A percentile compares a stretch with the other conserved stretches of the same genome.
phyloP scores from a whole-genome alignment of 2,888 invertebrate species.

The Boloria selene region DNA sequence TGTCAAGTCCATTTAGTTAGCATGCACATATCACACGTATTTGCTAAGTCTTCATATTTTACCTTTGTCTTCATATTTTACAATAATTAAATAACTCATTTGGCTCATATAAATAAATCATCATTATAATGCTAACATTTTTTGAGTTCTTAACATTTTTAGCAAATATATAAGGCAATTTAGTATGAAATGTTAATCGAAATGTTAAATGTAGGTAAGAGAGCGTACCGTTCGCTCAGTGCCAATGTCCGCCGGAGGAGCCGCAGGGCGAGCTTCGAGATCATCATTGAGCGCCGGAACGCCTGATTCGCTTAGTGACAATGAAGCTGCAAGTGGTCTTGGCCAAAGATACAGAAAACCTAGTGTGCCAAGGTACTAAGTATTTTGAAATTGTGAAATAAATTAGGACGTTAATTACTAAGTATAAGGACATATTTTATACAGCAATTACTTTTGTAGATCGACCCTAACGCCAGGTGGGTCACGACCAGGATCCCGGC shows the following conservation, averaged over 20 bases:
- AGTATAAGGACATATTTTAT: neutral
- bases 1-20: constrained; percentile 56
- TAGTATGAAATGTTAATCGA: constrained; percentile 17
- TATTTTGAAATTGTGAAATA: neutral
- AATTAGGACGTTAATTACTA: neutral
- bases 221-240: constrained; percentile 95
- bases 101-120: constrained; percentile 8
- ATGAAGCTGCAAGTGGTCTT: constrained; percentile 89
- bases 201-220: constrained; percentile 85
- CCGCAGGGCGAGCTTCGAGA: constrained; percentile 85
- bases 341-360: constrained; percentile 87
- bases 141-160: constrained; percentile 19
- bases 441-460: constrained; percentile 57
- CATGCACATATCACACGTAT: constrained; percentile 55
- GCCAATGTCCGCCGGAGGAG: constrained; percentile 88
- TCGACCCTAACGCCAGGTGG: constrained; percentile 90
- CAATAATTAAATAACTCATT: constrained; percentile 17
- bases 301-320: constrained; percentile 94
- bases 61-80: constrained; percentile 14
- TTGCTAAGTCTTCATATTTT: constrained; percentile 29
- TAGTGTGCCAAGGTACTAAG: constrained; percentile 80
- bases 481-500: constrained; percentile 92
- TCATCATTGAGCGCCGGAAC: constrained; percentile 93
- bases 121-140: constrained; percentile 26
- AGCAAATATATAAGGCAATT: neutral